These are phyloP conservation scores for Chlorodrepanis virens DNA, from an alignment of 2,113 vertebrate species.

Conservation along the genomic window DNA sequence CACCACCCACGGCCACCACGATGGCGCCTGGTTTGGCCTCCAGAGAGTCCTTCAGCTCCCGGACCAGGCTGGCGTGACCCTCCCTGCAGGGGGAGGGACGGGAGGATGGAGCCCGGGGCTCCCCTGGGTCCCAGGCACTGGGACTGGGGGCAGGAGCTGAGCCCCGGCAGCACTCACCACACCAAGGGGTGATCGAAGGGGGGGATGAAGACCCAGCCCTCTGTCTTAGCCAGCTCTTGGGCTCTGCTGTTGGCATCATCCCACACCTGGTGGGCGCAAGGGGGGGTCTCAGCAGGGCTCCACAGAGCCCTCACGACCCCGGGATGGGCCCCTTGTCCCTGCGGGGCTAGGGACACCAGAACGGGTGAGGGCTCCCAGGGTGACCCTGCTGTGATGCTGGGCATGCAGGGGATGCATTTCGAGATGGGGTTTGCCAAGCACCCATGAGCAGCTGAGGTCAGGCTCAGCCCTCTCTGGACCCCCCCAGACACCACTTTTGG, in stretches of 20 bases:
- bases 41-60: constrained; percentile 80
- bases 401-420: fast-evolving
- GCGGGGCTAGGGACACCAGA: fast-evolving
- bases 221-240: constrained; percentile 67
- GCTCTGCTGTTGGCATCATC: constrained; percentile 88
- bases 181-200: constrained; percentile 89
- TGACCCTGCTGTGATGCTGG: fast-evolving
- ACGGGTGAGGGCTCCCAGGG: fast-evolving
- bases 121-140: fast-evolving
- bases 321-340: not conserved
- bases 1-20: constrained; percentile 86
- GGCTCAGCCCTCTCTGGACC: not conserved
- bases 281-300: fast-evolving
- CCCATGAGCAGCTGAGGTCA: not conserved
- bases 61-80: constrained; percentile 83
- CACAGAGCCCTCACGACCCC: fast-evolving
- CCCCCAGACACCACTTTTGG: not conserved
- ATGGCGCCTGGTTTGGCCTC: constrained; percentile 78
- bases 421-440: not conserved
- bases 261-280: constrained; percentile 69
- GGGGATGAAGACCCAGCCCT: constrained; percentile 80
- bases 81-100: constrained; percentile 66
- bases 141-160: fast-evolving
- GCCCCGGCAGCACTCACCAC: constrained; percentile 78
- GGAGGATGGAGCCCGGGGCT: not conserved